Base-by-base conservation (phyloP, 2,797 vertebrate genomes). In the Neopelma chrysocephalum region DNA sequence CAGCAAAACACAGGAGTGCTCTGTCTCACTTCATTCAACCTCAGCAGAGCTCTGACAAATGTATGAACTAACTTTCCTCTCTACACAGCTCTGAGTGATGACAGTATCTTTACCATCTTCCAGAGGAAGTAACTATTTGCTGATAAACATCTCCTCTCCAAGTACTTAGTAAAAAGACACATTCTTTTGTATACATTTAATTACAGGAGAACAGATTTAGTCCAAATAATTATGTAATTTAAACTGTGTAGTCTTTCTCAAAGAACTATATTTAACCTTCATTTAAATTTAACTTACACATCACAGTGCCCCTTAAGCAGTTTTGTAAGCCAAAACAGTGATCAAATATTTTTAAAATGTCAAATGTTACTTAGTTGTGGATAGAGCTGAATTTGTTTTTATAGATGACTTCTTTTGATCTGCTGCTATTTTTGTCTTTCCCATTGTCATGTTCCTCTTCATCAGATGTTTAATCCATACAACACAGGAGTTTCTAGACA, bases 271-370 rank as follows among this genome's bases (percentile, higher is more conserved):
- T 98, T 98, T 98, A 98, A 98, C 94, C 91, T 96, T 94, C 93
- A 97, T 98, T 98, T 97, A 96, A 97, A 98, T 97, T 96, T 93
- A 96, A 97, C 98, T 97, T 97, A 91, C 97, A 96, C 95, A 95
- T 98, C 93, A 96, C 91, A 94, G 87, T 93, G 53, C 83, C 91
- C 95, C 91, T 84, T 60, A 95, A 98, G 97, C 96, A 83, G 91
- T 95, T 97, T 91, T 95, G 93, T 94, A 96, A 98, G 97, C 95
- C 97, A 97, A 98, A 98, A 97, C 95, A 90, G 54, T 82, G 95
- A 98, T 98, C 96, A 97, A 97, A 96, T 98, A 95, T 97, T 97
- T 97, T 95, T 97, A 40, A 97, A 97, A 97, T 97, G 97, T 98
- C 97, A 97, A 96, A 96, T 84, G 88, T 95, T 96, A 77, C 93